Evolutionary conservation across 2,113 vertebrate genomes (phyloP).

Genomic region (Emydura subglobosa): DNA sequence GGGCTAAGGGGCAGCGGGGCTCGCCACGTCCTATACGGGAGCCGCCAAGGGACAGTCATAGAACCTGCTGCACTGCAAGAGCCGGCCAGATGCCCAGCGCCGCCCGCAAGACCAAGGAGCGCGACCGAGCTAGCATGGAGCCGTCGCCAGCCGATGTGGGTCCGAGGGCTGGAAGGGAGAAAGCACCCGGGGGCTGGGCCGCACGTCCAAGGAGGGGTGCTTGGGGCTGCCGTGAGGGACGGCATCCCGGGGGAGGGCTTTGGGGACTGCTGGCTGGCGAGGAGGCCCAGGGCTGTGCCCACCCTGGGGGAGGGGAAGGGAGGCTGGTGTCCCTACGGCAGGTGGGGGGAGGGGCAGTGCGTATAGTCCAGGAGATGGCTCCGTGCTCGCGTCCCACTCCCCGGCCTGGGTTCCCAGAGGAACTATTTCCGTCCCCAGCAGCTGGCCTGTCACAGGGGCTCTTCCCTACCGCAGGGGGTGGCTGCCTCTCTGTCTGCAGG

Average conservation of each 20-base stretch:
- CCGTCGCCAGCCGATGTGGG: conserved; percentile 77
- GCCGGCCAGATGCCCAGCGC: conserved; percentile 76
- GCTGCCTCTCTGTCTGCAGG: not conserved
- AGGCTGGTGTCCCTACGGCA: not conserved
- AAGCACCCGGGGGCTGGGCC: not conserved
- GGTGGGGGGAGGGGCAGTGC: not conserved
- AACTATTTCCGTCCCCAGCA: not conserved
- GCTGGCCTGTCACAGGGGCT: not conserved
- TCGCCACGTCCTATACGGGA: not conserved
- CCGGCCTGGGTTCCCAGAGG: too few relatives aligned
- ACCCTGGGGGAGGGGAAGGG: not conserved
- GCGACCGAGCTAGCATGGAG: conserved; percentile 72
- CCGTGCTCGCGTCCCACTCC: not conserved
- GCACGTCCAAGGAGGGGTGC: too few relatives aligned
- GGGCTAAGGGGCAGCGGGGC: too few relatives aligned
- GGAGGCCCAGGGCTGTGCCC: not conserved
- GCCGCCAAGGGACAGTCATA: not conserved
- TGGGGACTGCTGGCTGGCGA: too few relatives aligned
- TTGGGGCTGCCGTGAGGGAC: not conserved
- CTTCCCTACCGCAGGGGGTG: accelerated
- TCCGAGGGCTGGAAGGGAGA: conserved; percentile 34
- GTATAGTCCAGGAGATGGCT: not conserved
- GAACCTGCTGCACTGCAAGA: not conserved
- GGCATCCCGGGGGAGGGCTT: not conserved
- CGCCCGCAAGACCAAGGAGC: conserved; percentile 70